These are phyloP conservation scores for Holotrichia oblita DNA, from an alignment of 1,140 invertebrate species.

Conservation along the genomic window DNA sequence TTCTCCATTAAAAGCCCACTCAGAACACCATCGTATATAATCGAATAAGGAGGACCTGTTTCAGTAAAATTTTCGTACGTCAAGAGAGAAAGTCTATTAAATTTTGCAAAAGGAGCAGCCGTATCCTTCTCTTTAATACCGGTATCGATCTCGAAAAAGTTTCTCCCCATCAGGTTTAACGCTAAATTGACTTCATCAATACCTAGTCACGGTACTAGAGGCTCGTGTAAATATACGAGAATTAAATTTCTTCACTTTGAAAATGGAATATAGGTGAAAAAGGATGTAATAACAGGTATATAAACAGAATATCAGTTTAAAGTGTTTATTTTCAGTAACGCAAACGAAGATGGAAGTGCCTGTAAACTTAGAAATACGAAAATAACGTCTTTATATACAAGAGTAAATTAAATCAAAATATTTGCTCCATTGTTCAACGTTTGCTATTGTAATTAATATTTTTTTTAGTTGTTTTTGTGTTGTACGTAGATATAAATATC, in stretches of 20 bases:
- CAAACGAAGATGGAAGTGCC: no score
- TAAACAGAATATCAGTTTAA: no score
- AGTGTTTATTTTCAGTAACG: no score
- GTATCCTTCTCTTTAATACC: background rate
- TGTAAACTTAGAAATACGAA: no score
- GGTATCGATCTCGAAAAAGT: background rate
- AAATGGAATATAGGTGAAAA: background rate
- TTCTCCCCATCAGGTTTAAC: background rate
- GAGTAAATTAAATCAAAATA: no score
- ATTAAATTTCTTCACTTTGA: background rate
- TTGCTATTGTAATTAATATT: no score
- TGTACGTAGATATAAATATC: no score
- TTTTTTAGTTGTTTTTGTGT: no score
- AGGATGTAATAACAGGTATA: background rate
- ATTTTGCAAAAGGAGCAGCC: background rate
- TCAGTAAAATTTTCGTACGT: background rate
- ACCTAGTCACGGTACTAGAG: background rate
- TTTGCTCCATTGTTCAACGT: no score
- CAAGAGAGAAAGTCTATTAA: slow-evolving; percentile 1
- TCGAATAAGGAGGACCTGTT: background rate
- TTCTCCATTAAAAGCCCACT: background rate
- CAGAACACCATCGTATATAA: background rate
- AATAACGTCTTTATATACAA: no score
- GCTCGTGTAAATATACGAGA: background rate
- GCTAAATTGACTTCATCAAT: slow-evolving; percentile 29